Evolutionary conservation across 2,888 invertebrate species (phyloP), one percentile per base, ranked within the genome.

Genomic region (Oligia strigilis): DNA sequence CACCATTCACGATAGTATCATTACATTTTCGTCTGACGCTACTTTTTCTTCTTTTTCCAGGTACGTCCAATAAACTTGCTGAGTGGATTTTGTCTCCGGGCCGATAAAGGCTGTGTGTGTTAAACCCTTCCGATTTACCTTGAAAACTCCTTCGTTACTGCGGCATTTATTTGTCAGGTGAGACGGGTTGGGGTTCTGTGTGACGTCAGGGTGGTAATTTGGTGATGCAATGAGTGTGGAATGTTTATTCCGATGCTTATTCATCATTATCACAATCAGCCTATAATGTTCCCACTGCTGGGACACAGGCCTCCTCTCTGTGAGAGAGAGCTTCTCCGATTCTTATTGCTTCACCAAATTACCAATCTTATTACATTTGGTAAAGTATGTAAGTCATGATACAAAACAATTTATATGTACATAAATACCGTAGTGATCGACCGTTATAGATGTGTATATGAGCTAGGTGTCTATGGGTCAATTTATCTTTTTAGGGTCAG

Each of bases 61-160:
- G 85, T 87, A 81, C 66, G 58, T 80, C 49, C 69, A 77, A 86
- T 70, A 84, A 77, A 72, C 40, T 74, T 55, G 75, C 74, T 78
- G 85, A 87, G 84, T 77, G 78, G 80, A 66, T 74, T 65, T 66
- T 73, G 76, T 77, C 75, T 76, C 43, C 72, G 49, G 40, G 46
- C 67, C 77, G 72, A 80, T 83, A 75, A 80, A 71, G 66, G 77
- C 52, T 29, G 40, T 3, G 66, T 29, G 71, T 74, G 74, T 74
- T 81, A 81, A 29, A 85, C 78, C 85, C 87, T 80, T 89, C 62
- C 85, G 76, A 82, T 86, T 84, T 82, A 62, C 74, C 75, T 64
- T 23, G 8, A 58, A 71, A 80, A 52, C 75, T n/a, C 80, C 72
- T 84, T 46, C 69, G 70, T 78, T 72, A 78, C 65, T 55, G 29